phyloP scores from a whole-genome alignment of 2,888 invertebrate species.

The Andrena bicolor region DNA sequence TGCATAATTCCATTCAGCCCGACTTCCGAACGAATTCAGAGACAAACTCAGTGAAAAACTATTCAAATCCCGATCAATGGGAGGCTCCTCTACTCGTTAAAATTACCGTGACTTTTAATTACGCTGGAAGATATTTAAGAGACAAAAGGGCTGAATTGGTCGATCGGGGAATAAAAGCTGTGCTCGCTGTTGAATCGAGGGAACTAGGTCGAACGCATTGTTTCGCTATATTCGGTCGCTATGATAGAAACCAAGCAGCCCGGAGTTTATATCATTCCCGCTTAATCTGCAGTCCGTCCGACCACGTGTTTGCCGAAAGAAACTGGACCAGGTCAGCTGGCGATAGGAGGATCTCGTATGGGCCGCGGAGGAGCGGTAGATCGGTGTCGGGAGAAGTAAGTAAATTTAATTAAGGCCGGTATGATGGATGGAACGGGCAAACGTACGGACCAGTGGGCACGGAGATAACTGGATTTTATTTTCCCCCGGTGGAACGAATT shows the following conservation, averaged over 20 bases:
- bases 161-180: conserved; percentile 4
- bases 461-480: conserved; percentile 49
- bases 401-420: conserved; percentile 54
- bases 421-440: conserved; percentile 34
- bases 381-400: conserved; percentile 38
- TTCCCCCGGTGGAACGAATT: not conserved
- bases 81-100: not conserved
- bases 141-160: conserved; percentile 19
- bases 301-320: conserved; percentile 1
- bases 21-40: not conserved
- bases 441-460: conserved; percentile 30
- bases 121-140: conserved; percentile 8
- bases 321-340: conserved; percentile 22
- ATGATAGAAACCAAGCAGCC: conserved; percentile 1
- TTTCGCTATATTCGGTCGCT: conserved; percentile 11
- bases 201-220: conserved; percentile 30
- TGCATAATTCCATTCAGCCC: not conserved
- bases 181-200: not conserved
- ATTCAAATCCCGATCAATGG: conserved; percentile 8
- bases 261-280: conserved; percentile 21
- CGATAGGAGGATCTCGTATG: not conserved
- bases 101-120: conserved; percentile 10
- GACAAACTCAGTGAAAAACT: not conserved
- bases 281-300: conserved; percentile 18
- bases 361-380: not conserved